These are phyloP conservation scores for Poeciliopsis gracilis DNA, from an alignment of 2,797 vertebrate genomes.

Conservation along the genomic window DNA sequence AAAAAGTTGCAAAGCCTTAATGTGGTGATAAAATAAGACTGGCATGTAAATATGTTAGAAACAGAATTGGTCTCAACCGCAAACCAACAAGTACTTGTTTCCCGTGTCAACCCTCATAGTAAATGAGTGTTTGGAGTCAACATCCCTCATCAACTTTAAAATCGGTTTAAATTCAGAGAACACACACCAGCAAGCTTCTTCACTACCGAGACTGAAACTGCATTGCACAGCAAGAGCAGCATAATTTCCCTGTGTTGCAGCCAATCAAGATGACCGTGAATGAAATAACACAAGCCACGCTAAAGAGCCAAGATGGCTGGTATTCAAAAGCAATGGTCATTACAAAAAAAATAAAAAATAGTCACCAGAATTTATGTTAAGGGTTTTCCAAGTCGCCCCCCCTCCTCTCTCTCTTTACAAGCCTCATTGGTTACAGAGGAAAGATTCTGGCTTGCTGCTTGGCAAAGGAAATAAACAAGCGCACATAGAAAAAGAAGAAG, in stretches of 20 bases:
- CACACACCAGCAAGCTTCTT: slow-evolving; percentile 31
- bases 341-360: slow-evolving; percentile 28
- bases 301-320: slow-evolving; percentile 50
- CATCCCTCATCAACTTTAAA: slow-evolving; percentile 30
- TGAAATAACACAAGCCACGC: slow-evolving; percentile 15
- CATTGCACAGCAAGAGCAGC: slow-evolving; percentile 40
- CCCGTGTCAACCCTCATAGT: slow-evolving; percentile 14
- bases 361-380: slow-evolving; percentile 50
- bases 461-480: slow-evolving; percentile 40
- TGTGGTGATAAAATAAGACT: background rate
- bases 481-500: slow-evolving; percentile 34
- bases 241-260: slow-evolving; percentile 29
- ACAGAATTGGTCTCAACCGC: slow-evolving; percentile 38
- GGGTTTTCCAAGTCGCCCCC: slow-evolving; percentile 54
- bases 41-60: slow-evolving; percentile 5
- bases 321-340: slow-evolving; percentile 42
- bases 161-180: slow-evolving; percentile 19
- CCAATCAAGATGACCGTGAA: slow-evolving; percentile 46
- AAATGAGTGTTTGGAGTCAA: slow-evolving; percentile 44
- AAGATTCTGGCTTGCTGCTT: slow-evolving; percentile 48
- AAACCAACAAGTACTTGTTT: slow-evolving; percentile 35
- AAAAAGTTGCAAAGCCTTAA: background rate
- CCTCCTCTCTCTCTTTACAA: slow-evolving; percentile 15
- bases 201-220: slow-evolving; percentile 36
- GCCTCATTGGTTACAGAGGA: slow-evolving; percentile 39